These are phyloP conservation scores for Pseudomyrmex sp. DNA, from an alignment of 1,140 invertebrate genomes.

Conservation along the genomic window DNA sequence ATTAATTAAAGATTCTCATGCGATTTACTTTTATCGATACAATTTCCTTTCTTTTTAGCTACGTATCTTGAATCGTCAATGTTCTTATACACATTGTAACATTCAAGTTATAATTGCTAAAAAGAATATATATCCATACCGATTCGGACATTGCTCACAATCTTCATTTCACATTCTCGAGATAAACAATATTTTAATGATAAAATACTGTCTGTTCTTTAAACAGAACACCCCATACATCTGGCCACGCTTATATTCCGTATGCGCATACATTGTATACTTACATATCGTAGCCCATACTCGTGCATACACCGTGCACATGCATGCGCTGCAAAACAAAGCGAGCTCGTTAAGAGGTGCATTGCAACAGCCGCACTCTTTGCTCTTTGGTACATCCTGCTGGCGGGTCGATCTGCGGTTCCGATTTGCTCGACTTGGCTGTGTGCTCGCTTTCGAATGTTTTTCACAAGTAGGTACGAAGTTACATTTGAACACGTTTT, in stretches of 20 bases:
- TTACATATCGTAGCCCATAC: slow-evolving; percentile 71
- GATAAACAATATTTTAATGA: neutral
- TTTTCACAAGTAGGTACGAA: slow-evolving; percentile 71
- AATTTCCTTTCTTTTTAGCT: neutral
- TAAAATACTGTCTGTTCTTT: slow-evolving; percentile 9
- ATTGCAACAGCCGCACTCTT: slow-evolving; percentile 83
- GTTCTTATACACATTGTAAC: too few species aligned
- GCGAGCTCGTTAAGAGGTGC: slow-evolving; percentile 85
- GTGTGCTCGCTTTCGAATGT: slow-evolving; percentile 63
- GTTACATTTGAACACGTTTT: slow-evolving; percentile 76
- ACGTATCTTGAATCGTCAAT: too few species aligned
- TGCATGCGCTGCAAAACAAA: slow-evolving; percentile 83
- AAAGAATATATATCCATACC: too few species aligned
- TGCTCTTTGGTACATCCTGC: slow-evolving; percentile 82
- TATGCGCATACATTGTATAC: slow-evolving; percentile 76
- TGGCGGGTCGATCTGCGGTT: slow-evolving; percentile 68
- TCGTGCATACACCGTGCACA: slow-evolving; percentile 76
- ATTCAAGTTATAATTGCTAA: neutral
- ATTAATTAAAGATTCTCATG: neutral
- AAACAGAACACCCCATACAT: slow-evolving; percentile 78
- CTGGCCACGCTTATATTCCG: slow-evolving; percentile 72
- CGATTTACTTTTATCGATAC: neutral
- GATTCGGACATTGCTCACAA: neutral
- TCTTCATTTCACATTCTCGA: neutral
- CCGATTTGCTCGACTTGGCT: slow-evolving; percentile 47